Conservation (phyloP, 2,888 invertebrate genomes). For the Harpagoxenus sublaevis region DNA sequence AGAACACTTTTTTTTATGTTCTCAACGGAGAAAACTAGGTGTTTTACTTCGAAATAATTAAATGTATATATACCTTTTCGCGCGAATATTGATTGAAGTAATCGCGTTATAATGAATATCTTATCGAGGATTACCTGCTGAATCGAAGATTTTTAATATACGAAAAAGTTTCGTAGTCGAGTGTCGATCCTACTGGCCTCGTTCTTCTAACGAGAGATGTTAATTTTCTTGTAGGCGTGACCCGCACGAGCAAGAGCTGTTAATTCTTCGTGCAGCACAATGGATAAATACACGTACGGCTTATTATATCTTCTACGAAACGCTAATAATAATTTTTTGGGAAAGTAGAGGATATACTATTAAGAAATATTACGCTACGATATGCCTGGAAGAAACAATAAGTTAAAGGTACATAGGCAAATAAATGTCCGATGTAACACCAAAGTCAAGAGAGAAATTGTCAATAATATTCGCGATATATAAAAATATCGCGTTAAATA, state of each 20-base stretch:
- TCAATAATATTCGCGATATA: constrained; percentile 60
- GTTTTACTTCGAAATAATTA: neutral
- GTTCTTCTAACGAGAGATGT: constrained; percentile 70
- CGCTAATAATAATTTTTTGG: constrained; percentile 66
- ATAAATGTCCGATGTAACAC: constrained; percentile 49
- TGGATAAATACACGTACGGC: constrained; percentile 60
- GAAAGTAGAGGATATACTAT: constrained; percentile 64
- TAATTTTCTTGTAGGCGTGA: constrained; percentile 56
- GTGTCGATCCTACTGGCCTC: constrained; percentile 70
- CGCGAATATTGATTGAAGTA: constrained; percentile 47
- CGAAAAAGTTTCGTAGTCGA: constrained; percentile 74
- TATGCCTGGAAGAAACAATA: constrained; percentile 78
- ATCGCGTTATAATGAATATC: constrained; percentile 74
- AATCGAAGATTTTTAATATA: constrained; percentile 78
- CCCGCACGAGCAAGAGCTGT: constrained; percentile 55
- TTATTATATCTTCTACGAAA: constrained; percentile 74
- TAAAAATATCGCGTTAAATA: constrained; percentile 65
- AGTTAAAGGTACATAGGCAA: constrained; percentile 65
- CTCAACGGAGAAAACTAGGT: neutral
- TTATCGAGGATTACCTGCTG: constrained; percentile 77
- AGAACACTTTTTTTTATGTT: constrained; percentile 12
- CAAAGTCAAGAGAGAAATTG: constrained; percentile 78
- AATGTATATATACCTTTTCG: constrained; percentile 35
- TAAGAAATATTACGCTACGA: constrained; percentile 65
- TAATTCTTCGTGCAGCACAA: constrained; percentile 59